Base-by-base conservation (phyloP, 2,888 invertebrate species). In the Xylota sylvarum region DNA sequence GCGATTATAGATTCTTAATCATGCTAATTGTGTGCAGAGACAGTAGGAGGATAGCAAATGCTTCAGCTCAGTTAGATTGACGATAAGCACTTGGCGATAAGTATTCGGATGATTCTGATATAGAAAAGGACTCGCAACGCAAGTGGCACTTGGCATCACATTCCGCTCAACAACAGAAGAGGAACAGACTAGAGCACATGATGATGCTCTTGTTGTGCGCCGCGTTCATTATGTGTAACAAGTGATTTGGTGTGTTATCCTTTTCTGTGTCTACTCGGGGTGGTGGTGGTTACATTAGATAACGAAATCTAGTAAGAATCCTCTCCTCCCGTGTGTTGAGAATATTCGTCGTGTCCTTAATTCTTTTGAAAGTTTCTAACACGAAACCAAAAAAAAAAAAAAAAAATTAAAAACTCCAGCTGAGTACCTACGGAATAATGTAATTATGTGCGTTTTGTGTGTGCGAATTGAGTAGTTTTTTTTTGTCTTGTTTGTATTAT, bases 221-320 rank as follows among this genome's bases (percentile, higher is more conserved):
- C 64, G 70, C 69, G 43, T 76, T 70, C 56, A 64, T 70, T 56
- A 70, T 85, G 84, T 85, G 84, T 85, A 80, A 85, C 84, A 85
- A 85, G 84, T 85, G 84, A 85, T 85, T 80, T 73, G 80, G 84
- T 74, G 84, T 85, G 84, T 80, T 80, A 84, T 84, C 79, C 79
- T 67, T 74, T 60, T 64, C 43, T 72, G 52, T 69, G 56, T 69
- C 55, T 52, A 35, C 9, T 56, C 12, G 1, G 1, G 3, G 23
- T 23, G 35, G 50, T 65, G 30, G 30, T 65, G 30, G 37, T 40
- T 55, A 60, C 62, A 40, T 55, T 67, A 55, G 55, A 83, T 78
- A 65, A 40, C 37, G 46, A 64, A 48, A 56, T 77, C 64, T 50
- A 40, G 40, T 32, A 32, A 19, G 46, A 62, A 52, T 78, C 32